Evolutionary conservation across 2,797 vertebrate genomes (phyloP).

Genomic region (Zenarchopterus dispar): DNA sequence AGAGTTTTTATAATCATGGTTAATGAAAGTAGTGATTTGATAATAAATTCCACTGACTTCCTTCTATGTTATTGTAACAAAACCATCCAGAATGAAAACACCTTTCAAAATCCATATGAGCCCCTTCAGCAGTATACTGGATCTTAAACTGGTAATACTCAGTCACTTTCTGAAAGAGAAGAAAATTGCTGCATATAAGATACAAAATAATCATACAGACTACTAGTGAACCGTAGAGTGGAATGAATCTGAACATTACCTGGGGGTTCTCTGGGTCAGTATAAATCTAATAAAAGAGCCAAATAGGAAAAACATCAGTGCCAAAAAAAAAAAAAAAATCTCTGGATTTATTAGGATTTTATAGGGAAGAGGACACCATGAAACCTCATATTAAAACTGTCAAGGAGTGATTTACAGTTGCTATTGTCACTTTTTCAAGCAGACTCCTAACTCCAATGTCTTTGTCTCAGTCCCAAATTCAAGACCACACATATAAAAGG

Average conservation of each 20-base stretch:
- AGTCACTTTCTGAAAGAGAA: constrained; percentile 88
- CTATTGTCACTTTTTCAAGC: background rate
- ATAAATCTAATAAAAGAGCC: constrained; percentile 85
- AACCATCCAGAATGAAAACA: constrained; percentile 42
- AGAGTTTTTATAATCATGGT: no score
- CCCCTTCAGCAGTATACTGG: constrained; percentile 87
- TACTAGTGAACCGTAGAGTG: background rate
- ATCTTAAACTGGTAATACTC: constrained; percentile 96
- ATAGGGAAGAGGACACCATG: constrained; percentile 1
- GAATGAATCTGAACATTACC: constrained; percentile 71
- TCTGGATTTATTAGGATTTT: constrained; percentile 8
- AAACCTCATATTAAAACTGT: background rate
- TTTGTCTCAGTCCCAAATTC: background rate
- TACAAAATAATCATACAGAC: background rate
- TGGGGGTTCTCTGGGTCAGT: constrained; percentile 88
- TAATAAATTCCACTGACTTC: constrained; percentile 1
- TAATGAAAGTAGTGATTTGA: no score
- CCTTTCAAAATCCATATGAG: constrained; percentile 90
- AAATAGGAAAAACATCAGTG: constrained; percentile 48
- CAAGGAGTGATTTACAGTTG: background rate
- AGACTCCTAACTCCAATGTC: background rate
- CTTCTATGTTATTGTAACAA: background rate
- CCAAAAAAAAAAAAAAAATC: background rate
- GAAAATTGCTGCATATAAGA: background rate
- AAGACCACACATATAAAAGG: background rate